Evolutionary conservation across 2,797 vertebrate genomes (phyloP).

Genomic region (Thalassophryne amazonica): DNA sequence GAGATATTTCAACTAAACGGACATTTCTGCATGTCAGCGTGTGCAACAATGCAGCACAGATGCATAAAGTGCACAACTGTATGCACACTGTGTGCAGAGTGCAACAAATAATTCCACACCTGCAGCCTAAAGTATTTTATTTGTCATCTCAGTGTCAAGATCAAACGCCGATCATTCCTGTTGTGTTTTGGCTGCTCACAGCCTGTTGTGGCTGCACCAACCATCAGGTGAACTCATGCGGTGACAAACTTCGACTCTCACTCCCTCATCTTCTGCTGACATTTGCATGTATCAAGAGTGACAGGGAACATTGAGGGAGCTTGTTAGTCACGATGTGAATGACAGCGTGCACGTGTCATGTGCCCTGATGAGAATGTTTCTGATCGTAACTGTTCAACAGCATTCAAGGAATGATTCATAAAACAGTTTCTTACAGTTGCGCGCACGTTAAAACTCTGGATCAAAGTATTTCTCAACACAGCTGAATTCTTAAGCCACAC

Average conservation of each 20-base stretch:
- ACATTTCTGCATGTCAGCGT: no score
- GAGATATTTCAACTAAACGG: no score
- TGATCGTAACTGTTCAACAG: conserved; percentile 7
- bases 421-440: conserved; percentile 1
- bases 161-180: conserved; percentile 30
- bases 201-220: conserved; percentile 30
- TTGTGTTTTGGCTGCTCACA: conserved; percentile 10
- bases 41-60: no score
- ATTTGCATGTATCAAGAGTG: conserved; percentile 24
- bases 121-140: conserved; percentile 21
- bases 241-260: conserved; percentile 37
- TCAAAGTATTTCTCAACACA: no score
- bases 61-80: no score
- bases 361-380: neutral
- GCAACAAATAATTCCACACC: conserved; percentile 27
- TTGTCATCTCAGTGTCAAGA: conserved; percentile 41
- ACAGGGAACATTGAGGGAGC: conserved; percentile 4
- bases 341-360: conserved; percentile 41
- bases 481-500: no score
- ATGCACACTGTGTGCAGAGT: no score
- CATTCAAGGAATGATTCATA: conserved; percentile 12
- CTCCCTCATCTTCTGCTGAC: conserved; percentile 15
- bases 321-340: conserved; percentile 10
- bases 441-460: neutral
- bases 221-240: conserved; percentile 35